These are phyloP conservation scores for Dasyurus viverrinus DNA, from an alignment of 2,113 vertebrate genomes.

Conservation along the genomic window DNA sequence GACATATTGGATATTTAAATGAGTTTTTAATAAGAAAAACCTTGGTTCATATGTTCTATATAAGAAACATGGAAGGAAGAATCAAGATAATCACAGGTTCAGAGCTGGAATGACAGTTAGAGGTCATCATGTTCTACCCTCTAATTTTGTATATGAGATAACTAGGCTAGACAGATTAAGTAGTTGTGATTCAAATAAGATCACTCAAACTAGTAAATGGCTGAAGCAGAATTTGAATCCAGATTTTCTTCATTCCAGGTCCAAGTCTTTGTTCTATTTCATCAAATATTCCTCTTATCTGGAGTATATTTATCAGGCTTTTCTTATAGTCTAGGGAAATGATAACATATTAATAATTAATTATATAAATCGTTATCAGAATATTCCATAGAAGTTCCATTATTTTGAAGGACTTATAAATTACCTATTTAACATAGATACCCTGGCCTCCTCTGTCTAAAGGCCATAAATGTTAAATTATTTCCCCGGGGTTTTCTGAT, in stretches of 20 bases:
- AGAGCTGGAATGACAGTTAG: not conserved
- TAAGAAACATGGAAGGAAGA: not conserved
- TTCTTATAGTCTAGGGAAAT: not conserved
- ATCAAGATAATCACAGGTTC: not conserved
- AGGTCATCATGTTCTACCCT: not conserved
- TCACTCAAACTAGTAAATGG: not conserved
- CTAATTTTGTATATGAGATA: not conserved
- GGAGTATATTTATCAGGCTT: not conserved
- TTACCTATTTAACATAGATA: not conserved
- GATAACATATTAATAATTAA: not conserved
- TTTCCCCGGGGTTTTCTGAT: not conserved
- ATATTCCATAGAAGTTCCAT: not conserved
- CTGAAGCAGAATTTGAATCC: not conserved
- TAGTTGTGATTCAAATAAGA: not conserved
- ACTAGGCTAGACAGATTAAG: not conserved
- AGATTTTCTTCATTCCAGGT: not conserved
- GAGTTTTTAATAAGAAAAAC: not conserved
- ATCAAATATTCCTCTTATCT: not conserved
- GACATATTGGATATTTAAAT: not conserved
- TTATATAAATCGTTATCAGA: not conserved
- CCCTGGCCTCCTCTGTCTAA: not conserved
- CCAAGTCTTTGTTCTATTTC: not conserved
- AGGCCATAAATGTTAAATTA: not conserved
- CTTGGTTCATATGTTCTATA: not conserved
- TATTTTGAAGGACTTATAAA: not conserved